These are phyloP conservation scores for Actinernus sp. DNA, from an alignment of 92 coral and sea anemone species.

Conservation along the genomic window DNA sequence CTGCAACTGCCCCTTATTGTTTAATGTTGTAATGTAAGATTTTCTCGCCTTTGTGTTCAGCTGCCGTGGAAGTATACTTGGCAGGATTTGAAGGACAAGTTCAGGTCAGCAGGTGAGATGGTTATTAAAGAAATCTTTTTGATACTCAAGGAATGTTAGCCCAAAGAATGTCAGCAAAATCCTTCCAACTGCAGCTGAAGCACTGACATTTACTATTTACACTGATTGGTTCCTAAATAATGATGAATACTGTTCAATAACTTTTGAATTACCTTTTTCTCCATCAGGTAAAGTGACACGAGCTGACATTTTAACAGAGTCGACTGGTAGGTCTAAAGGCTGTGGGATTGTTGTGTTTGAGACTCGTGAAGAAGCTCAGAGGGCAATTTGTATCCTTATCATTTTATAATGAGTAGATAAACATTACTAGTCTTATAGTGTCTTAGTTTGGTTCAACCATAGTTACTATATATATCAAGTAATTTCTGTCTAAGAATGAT, in stretches of 20 bases:
- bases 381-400: conserved; percentile 95
- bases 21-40: neutral
- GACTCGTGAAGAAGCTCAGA: conserved; percentile 82
- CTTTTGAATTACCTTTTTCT: neutral
- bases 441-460: no score
- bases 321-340: conserved; percentile 93
- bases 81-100: conserved; percentile 98
- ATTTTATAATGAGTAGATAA: no score
- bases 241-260: neutral
- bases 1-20: no score
- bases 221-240: no score
- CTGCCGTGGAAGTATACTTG: conserved; percentile 98
- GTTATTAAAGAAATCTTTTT: no score
- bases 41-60: conserved; percentile 33
- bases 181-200: no score
- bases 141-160: neutral
- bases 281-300: conserved; percentile 87
- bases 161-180: no score
- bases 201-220: no score
- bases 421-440: no score
- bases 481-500: no score
- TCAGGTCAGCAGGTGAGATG: conserved; percentile 82
- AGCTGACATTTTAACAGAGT: conserved; percentile 93
- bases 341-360: conserved; percentile 98
- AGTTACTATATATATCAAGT: no score